Percentiles rank a stretch among this genome's conserved stretches.
phyloP scores from a whole-genome alignment of 2,113 vertebrate species.

The Setophaga kirtlandii region DNA sequence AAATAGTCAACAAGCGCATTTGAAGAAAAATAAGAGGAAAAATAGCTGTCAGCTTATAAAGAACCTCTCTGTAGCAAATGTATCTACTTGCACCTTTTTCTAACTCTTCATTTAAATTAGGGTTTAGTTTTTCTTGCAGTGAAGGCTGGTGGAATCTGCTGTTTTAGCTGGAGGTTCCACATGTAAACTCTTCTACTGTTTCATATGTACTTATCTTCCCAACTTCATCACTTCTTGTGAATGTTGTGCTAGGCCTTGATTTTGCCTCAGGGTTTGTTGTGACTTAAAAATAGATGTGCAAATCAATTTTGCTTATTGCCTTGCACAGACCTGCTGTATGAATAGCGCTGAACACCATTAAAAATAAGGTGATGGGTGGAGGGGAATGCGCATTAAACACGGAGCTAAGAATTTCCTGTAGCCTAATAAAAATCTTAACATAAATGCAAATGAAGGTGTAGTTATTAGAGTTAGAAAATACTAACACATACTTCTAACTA shows the following conservation, averaged over 20 bases:
- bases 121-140: background rate
- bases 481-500: background rate
- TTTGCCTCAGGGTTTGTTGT: background rate
- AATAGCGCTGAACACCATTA: background rate
- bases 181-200: background rate
- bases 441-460: background rate
- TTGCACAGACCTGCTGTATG: background rate
- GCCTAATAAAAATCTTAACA: background rate
- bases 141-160: background rate
- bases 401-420: background rate
- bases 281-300: background rate
- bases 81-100: background rate
- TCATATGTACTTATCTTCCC: background rate
- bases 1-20: background rate
- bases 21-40: background rate
- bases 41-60: background rate
- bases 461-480: background rate
- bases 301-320: background rate
- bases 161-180: background rate
- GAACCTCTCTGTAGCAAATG: background rate
- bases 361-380: background rate
- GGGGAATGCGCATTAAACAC: accelerated
- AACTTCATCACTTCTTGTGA: background rate
- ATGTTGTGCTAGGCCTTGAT: background rate
- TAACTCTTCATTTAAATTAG: background rate